phyloP scores from a whole-genome alignment of 2,888 invertebrate species.

The Euproctis similis region DNA sequence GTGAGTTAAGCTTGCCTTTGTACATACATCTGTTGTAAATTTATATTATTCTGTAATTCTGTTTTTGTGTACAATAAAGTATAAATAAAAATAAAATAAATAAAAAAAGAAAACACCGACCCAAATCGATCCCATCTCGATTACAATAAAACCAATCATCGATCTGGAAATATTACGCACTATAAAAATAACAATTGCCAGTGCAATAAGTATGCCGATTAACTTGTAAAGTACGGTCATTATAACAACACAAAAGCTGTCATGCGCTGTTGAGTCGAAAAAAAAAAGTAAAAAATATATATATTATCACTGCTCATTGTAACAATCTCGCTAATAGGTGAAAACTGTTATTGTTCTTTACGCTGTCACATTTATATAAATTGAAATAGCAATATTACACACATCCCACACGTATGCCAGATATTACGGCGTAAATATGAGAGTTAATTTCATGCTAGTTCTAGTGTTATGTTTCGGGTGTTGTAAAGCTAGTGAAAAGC shows the following conservation, averaged over 20 bases:
- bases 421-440: conserved; percentile 15
- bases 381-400: conserved; percentile 21
- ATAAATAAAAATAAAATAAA: too few relatives aligned
- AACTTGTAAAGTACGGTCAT: conserved; percentile 18
- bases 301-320: conserved; percentile 39
- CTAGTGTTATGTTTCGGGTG: conserved; percentile 18
- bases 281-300: too few relatives aligned
- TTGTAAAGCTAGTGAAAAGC: conserved; percentile 27
- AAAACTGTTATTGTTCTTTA: conserved; percentile 42
- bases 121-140: conserved; percentile 3
- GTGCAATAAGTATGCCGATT: conserved; percentile 18
- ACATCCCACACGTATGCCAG: conserved; percentile 18
- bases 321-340: conserved; percentile 29
- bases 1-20: too few relatives aligned
- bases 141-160: too few relatives aligned
- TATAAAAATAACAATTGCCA: conserved; percentile 8
- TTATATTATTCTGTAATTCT: too few relatives aligned
- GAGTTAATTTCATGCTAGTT: conserved; percentile 10
- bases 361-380: conserved; percentile 39
- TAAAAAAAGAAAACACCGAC: conserved; percentile 4
- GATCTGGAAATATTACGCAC: conserved; percentile 1
- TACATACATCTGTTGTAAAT: too few relatives aligned
- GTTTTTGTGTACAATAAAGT: too few relatives aligned
- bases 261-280: conserved; percentile 16
- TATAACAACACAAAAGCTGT: conserved; percentile 23